phyloP scores from a whole-genome alignment of 2,797 vertebrate genomes.

The Pelobates cultripes region DNA sequence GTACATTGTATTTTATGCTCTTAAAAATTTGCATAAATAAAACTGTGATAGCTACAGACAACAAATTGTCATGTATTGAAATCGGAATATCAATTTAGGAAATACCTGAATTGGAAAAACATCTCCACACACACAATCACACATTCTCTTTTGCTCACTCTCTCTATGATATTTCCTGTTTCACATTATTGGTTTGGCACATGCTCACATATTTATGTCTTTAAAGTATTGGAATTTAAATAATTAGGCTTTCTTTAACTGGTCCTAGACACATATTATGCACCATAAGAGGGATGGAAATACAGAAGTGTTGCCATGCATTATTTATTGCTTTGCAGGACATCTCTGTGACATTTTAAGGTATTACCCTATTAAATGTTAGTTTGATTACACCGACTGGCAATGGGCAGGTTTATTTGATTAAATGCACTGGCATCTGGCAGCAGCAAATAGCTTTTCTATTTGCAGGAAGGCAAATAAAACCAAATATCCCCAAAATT shows the following conservation, averaged over 20 bases:
- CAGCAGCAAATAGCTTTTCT: constrained; percentile 34
- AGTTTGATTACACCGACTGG: constrained; percentile 31
- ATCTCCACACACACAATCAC: too few relatives aligned
- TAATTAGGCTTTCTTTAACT: neutral
- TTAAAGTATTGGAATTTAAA: neutral
- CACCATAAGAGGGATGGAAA: constrained; percentile 28
- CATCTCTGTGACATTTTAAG: constrained; percentile 38
- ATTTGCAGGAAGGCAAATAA: constrained; percentile 42
- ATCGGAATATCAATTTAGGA: too few relatives aligned
- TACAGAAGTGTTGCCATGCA: neutral
- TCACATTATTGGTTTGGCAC: neutral
- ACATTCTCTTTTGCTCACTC: too few relatives aligned
- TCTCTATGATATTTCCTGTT: too few relatives aligned
- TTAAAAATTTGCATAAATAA: too few relatives aligned
- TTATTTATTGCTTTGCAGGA: constrained; percentile 26
- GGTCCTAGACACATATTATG: neutral
- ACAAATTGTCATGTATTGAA: too few relatives aligned
- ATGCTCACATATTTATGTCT: neutral
- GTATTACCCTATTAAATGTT: constrained; percentile 42
- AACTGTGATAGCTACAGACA: too few relatives aligned
- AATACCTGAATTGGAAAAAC: too few relatives aligned
- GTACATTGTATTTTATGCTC: too few relatives aligned
- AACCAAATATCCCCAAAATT: constrained; percentile 9
- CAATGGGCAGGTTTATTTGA: constrained; percentile 29
- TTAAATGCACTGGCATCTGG: constrained; percentile 36